Evolutionary conservation across 2,797 vertebrate genomes (phyloP).

Genomic region (Coregonus ussuriensis): DNA sequence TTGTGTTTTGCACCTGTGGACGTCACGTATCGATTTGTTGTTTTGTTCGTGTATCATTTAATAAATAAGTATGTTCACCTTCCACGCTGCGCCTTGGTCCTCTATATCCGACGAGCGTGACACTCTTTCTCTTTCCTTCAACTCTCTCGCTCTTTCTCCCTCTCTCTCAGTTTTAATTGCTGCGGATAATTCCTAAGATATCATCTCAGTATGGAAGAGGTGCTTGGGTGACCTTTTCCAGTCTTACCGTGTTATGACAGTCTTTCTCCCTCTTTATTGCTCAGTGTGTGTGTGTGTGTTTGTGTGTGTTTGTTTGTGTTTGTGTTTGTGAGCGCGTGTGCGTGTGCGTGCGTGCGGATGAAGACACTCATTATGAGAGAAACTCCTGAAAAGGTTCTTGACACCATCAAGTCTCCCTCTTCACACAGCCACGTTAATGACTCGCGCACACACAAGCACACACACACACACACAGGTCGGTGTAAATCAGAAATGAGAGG

Average conservation of each 20-base stretch:
- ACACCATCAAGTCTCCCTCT: slow-evolving; percentile 39
- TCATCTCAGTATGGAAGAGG: slow-evolving; percentile 39
- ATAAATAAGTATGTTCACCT: too few relatives aligned
- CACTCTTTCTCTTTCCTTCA: background rate
- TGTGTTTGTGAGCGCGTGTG: background rate
- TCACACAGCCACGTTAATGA: slow-evolving; percentile 11
- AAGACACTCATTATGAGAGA: slow-evolving; percentile 45
- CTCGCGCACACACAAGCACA: background rate
- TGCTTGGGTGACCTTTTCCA: slow-evolving; percentile 62
- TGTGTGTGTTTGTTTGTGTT: slow-evolving; percentile 11
- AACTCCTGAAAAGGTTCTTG: slow-evolving; percentile 46
- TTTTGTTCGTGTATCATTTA: too few relatives aligned
- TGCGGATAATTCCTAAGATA: slow-evolving; percentile 52
- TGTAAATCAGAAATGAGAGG: background rate
- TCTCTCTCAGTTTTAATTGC: slow-evolving; percentile 60
- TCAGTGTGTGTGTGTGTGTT: slow-evolving; percentile 3
- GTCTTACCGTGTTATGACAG: slow-evolving; percentile 49
- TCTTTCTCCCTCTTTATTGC: slow-evolving; percentile 25
- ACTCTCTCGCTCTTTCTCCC: background rate
- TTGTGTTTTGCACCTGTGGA: too few relatives aligned
- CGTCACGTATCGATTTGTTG: too few relatives aligned
- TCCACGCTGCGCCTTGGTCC: too few relatives aligned
- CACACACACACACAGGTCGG: background rate
- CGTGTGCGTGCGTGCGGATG: slow-evolving; percentile 24
- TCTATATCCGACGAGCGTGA: too few relatives aligned